Conservation (phyloP, 2,797 vertebrate species). For the Peromyscus nudipes region DNA sequence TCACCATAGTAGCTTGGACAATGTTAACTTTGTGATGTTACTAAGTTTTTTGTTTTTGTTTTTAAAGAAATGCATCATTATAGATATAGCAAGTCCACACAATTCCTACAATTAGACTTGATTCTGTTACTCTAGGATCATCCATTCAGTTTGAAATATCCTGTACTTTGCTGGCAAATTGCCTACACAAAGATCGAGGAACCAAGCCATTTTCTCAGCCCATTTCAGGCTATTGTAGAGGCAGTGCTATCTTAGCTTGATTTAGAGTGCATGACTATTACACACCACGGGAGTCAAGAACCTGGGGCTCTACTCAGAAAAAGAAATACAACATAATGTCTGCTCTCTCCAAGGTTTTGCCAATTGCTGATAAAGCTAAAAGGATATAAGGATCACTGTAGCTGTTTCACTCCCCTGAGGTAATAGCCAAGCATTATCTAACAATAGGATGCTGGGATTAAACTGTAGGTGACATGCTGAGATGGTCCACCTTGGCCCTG, state of each 20-base stretch:
- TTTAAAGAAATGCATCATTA: background rate
- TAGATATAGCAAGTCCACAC: background rate
- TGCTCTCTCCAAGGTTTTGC: slow-evolving; percentile 37
- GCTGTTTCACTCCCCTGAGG: slow-evolving; percentile 41
- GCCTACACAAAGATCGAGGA: slow-evolving; percentile 5
- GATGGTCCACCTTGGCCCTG: slow-evolving; percentile 4
- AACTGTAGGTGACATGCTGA: background rate
- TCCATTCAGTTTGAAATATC: background rate
- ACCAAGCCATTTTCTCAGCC: background rate
- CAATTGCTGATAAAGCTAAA: slow-evolving; percentile 63
- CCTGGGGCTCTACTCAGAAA: slow-evolving; percentile 35
- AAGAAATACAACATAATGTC: slow-evolving; percentile 58
- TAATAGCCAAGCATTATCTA: slow-evolving; percentile 25
- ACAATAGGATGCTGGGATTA: slow-evolving; percentile 25
- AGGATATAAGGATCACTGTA: slow-evolving; percentile 55
- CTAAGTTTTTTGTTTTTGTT: background rate
- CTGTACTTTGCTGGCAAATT: slow-evolving; percentile 14
- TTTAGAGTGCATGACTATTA: slow-evolving; percentile 56
- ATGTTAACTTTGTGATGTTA: background rate
- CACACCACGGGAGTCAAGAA: background rate
- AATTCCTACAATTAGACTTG: slow-evolving; percentile 6
- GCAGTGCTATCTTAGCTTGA: slow-evolving; percentile 16
- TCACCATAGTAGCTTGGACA: background rate
- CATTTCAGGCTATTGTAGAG: background rate
- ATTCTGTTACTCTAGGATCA: background rate